Base-by-base conservation (phyloP, 2,113 vertebrate genomes). In the Cyprinodon brontotheroides region DNA sequence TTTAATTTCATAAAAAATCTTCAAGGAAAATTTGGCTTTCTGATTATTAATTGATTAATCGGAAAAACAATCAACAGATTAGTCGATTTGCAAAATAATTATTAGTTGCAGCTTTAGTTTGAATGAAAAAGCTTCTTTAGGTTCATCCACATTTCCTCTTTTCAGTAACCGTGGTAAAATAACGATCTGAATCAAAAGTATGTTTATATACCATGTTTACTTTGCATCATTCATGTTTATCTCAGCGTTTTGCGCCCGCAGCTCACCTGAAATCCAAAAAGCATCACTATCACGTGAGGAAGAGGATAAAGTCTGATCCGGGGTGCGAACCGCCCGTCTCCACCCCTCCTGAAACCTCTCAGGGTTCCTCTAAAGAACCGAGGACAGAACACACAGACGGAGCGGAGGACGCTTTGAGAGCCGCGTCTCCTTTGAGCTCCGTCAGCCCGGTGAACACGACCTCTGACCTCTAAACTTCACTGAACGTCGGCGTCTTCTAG, bases 251-350 rank as follows among this genome's bases (percentile, higher is more conserved):
- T 89, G 85, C 37, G 39, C 72, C 77, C 76, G 68, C 79, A 99
- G 98, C 96, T 86, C 98, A 99, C 91, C 91, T 94, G 4, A 96
- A 95, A 29, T 99, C 98, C 77, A 99, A 96, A 87, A 96, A 95
- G 82, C 97, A 99, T 86, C 91, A 93, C 89, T 81, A 95, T 86
- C 95, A 95, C 4, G 80, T 96, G 79, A 97, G 90, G 94, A 97
- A 96, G 89, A 96, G 88, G 79, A 94, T 87, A 83, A 96, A 88
- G 88, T 75, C 82, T n/a, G 92, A 95, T 17, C 80, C 62, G 0
- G 14, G 50, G 39, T 4, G 73, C 1, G 79, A 78, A 20, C 77
- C 57, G 11, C 29, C 61, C 3, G 29, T 29, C 29, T 29, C 29
- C 29, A 20, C 77, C 57, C 9, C 29, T 60, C 3, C 47, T 0